Percentiles rank a stretch among this genome's conserved stretches.
phyloP scores from a whole-genome alignment of 2,797 vertebrate genomes.

The Myiothlypis coronata region DNA sequence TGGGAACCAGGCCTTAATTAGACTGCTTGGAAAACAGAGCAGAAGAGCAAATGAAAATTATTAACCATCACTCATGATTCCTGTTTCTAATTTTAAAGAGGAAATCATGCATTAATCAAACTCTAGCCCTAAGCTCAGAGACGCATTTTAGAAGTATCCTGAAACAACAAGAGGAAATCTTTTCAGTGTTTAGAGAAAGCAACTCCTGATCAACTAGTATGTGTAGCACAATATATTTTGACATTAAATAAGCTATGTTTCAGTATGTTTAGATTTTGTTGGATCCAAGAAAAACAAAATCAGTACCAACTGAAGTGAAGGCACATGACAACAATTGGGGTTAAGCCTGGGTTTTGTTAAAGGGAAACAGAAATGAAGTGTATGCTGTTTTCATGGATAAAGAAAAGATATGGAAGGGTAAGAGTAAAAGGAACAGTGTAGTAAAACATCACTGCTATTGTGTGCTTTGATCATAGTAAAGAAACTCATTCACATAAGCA shows the following conservation, averaged over 20 bases:
- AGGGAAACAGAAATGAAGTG: slow-evolving; percentile 14
- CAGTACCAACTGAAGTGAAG: slow-evolving; percentile 35
- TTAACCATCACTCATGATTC: slow-evolving; percentile 74
- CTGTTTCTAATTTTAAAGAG: slow-evolving; percentile 83
- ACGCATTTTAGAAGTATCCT: slow-evolving; percentile 67
- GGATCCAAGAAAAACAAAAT: slow-evolving; percentile 48
- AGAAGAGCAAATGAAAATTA: slow-evolving; percentile 80
- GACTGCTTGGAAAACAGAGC: slow-evolving; percentile 73
- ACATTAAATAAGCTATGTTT: slow-evolving; percentile 24
- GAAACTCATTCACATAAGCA: neutral
- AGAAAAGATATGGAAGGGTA: neutral
- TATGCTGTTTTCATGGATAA: slow-evolving; percentile 4
- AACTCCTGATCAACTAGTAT: slow-evolving; percentile 40
- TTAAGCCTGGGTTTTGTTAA: slow-evolving; percentile 33
- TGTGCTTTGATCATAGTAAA: neutral
- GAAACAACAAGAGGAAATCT: slow-evolving; percentile 73
- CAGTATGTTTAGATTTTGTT: slow-evolving; percentile 14
- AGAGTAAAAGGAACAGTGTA: neutral
- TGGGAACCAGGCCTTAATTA: slow-evolving; percentile 78
- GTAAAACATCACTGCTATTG: neutral
- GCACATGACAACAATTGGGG: slow-evolving; percentile 13
- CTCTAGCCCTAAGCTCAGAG: slow-evolving; percentile 58
- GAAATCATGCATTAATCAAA: slow-evolving; percentile 82
- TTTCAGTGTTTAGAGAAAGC: slow-evolving; percentile 68
- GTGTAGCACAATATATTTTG: slow-evolving; percentile 46